Percentiles rank a stretch among this genome's conserved stretches.
Evolutionary conservation across 2,797 vertebrate species (phyloP).

Genomic region (Phyllotis vaccarum): DNA sequence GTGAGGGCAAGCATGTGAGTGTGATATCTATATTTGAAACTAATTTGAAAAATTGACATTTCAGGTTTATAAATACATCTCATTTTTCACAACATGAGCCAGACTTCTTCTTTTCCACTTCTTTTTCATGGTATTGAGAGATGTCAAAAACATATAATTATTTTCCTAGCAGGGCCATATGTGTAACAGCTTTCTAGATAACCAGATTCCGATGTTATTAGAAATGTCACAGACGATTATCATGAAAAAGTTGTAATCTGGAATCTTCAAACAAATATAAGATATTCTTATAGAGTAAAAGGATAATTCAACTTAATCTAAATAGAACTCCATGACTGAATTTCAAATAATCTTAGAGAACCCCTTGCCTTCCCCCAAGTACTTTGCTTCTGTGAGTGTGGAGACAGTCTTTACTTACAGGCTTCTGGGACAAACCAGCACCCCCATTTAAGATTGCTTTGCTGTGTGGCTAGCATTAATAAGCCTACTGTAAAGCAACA

Average conservation of each 20-base stretch:
- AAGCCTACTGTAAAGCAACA: not conserved
- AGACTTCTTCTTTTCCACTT: slow-evolving; percentile 62
- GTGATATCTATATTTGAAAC: slow-evolving; percentile 62
- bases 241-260: slow-evolving; percentile 21
- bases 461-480: not conserved
- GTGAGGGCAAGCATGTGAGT: not conserved
- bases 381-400: not conserved
- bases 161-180: slow-evolving; percentile 62
- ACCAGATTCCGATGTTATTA: slow-evolving; percentile 34
- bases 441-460: not conserved
- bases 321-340: not conserved
- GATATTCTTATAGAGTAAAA: not conserved
- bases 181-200: slow-evolving; percentile 68
- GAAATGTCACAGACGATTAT: slow-evolving; percentile 36
- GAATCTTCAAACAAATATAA: slow-evolving; percentile 14
- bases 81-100: slow-evolving; percentile 69
- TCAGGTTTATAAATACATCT: slow-evolving; percentile 72
- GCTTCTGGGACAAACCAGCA: not conserved
- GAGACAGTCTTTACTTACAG: not conserved
- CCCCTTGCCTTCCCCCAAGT: not conserved
- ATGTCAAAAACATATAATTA: slow-evolving; percentile 68
- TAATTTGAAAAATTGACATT: slow-evolving; percentile 76
- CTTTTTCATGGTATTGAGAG: slow-evolving; percentile 63
- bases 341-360: not conserved
- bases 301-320: not conserved